phyloP scores from a whole-genome alignment of 2,888 invertebrate species.

The Pachydiplax longipennis region DNA sequence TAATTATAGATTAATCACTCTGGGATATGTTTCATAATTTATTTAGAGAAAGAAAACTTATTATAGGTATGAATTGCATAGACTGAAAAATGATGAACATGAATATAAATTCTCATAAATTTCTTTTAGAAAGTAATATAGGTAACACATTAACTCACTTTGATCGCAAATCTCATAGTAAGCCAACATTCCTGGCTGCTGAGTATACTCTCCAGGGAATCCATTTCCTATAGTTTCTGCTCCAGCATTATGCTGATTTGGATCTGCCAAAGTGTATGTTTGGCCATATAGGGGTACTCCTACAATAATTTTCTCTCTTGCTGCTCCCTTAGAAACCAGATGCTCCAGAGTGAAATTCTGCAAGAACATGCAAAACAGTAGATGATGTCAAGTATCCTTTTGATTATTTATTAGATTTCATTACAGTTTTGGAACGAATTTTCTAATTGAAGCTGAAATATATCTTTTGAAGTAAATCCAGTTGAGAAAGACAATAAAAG shows the following conservation, averaged over 20 bases:
- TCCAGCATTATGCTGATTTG: slow-evolving; percentile 63
- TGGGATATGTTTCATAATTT: no score
- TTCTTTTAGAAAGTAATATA: no score
- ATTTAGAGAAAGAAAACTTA: no score
- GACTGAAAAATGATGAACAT: no score
- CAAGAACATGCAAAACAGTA: slow-evolving; percentile 49
- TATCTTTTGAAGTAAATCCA: neutral
- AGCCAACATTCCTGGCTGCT: slow-evolving; percentile 86
- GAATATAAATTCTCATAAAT: no score
- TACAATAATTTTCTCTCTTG: slow-evolving; percentile 77
- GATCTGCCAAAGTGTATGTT: slow-evolving; percentile 72
- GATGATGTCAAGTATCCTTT: neutral
- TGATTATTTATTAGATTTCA: neutral
- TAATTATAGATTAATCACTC: no score
- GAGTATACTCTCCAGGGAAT: slow-evolving; percentile 79
- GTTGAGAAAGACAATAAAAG: neutral
- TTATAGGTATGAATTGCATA: no score
- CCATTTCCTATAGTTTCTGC: slow-evolving; percentile 77
- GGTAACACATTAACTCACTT: slow-evolving; percentile 51
- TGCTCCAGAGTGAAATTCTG: slow-evolving; percentile 84
- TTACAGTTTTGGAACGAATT: neutral
- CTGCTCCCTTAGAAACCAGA: slow-evolving; percentile 75
- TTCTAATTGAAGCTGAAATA: neutral
- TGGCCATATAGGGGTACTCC: slow-evolving; percentile 90
- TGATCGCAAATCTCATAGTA: slow-evolving; percentile 84